Evolutionary conservation across 2,888 invertebrate genomes (phyloP).

Genomic region (Cryptocephalus moraei): DNA sequence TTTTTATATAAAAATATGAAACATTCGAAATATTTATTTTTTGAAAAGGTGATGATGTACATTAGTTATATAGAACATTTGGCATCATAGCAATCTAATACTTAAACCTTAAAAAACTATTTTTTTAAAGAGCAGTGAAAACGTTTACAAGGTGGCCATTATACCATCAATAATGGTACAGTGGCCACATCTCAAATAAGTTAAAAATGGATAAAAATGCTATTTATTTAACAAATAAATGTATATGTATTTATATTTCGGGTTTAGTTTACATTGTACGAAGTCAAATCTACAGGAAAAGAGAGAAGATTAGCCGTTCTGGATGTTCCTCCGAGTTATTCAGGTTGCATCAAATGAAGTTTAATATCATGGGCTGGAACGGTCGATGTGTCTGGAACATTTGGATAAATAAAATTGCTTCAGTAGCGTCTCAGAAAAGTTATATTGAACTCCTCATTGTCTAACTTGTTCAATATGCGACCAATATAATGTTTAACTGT

Average conservation of each 20-base stretch:
- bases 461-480: too few species aligned
- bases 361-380: neutral
- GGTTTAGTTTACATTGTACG: constrained; percentile 1
- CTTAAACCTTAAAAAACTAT: neutral
- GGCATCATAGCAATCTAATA: constrained; percentile 1
- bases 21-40: neutral
- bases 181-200: neutral
- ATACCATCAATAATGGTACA: neutral
- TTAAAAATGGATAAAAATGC: neutral
- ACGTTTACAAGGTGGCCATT: neutral
- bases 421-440: too few species aligned
- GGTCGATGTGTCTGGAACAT: too few species aligned
- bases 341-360: neutral
- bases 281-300: constrained; percentile 1
- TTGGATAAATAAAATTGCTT: too few species aligned
- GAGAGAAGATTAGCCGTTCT: constrained; percentile 1
- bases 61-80: neutral
- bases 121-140: neutral
- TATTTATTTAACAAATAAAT: constrained; percentile 1
- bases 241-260: too few species aligned
- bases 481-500: constrained; percentile 1
- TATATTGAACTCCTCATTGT: too few species aligned
- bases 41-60: neutral
- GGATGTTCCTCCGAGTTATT: constrained; percentile 1
- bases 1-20: neutral